Evolutionary conservation across 2,888 invertebrate genomes (phyloP), one percentile per base, ranked within the genome.

Genomic region (Macropis europaea): DNA sequence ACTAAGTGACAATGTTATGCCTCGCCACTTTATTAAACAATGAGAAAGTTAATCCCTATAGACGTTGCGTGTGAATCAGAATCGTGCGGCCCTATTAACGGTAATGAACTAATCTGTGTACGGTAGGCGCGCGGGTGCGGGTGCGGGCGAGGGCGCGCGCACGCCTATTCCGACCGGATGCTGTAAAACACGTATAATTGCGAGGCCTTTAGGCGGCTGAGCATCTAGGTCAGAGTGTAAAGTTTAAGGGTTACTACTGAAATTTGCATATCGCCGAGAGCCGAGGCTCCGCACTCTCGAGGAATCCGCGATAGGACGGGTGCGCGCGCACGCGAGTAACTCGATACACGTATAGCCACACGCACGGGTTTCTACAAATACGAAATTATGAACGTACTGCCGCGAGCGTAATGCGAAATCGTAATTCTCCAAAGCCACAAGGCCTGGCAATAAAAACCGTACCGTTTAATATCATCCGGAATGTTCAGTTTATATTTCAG

Each of bases 201-300:
- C 52, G 9, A 66, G 50, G 68, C 72, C 64, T 52, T 56, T 63
- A 66, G 66, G 71, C 68, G 63, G 73, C 42, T 67, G 67, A 74
- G 73, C 76, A 82, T 79, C 72, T 82, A 81, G 82, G 79, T 84
- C 79, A 82, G 68, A 71, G 69, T 77, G 74, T 77, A 81, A 82
- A 83, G 79, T 83, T 83, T 83, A 82, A 83, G 83, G 81, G 81
- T 82, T 82, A 76, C 77, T 74, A 68, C 72, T 79, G 56, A 82
- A 82, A 82, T 82, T 84, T 81, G 79, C 82, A 84, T 83, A 75
- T 77, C 68, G 66, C 70, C 69, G 50, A 54, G 32, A 59, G 56
- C 71, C 53, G 52, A 75, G 52, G 47, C 59, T 43, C 34, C 56
- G 47, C 45, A 53, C 47, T 59, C 40, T 19, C 42, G 19, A 53